Evolutionary conservation across 2,888 invertebrate species (phyloP).

Genomic region (Erebia palarica): DNA sequence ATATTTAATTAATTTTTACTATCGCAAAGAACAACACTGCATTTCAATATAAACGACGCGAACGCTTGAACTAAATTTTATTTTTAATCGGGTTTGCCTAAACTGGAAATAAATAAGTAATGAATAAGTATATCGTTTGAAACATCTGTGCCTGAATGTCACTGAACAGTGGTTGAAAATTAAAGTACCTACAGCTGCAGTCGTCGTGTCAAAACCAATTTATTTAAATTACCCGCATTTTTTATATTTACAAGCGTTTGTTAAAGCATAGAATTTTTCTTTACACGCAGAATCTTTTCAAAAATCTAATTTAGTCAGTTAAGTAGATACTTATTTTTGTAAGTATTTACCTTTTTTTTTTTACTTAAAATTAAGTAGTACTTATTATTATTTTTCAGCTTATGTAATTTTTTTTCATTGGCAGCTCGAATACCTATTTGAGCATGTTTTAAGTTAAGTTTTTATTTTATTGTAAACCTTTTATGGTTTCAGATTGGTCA

Average conservation of each 20-base stretch:
- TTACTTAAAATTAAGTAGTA: no score
- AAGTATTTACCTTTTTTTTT: no score
- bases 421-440: no score
- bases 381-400: no score
- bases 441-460: no score
- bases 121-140: neutral
- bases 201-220: neutral
- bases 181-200: no score
- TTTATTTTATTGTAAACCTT: no score
- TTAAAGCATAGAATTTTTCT: neutral
- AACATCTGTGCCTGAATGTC: neutral
- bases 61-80: neutral
- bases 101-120: neutral
- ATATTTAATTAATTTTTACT: neutral
- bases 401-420: no score
- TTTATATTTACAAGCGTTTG: neutral
- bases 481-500: no score
- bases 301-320: no score
- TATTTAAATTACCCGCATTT: constrained; percentile 14
- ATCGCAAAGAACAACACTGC: neutral
- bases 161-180: neutral
- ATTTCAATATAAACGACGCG: constrained; percentile 3
- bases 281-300: neutral
- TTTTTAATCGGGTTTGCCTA: neutral
- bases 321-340: no score